phyloP scores from a whole-genome alignment of 2,797 vertebrate genomes.

The Mustela erminea region DNA sequence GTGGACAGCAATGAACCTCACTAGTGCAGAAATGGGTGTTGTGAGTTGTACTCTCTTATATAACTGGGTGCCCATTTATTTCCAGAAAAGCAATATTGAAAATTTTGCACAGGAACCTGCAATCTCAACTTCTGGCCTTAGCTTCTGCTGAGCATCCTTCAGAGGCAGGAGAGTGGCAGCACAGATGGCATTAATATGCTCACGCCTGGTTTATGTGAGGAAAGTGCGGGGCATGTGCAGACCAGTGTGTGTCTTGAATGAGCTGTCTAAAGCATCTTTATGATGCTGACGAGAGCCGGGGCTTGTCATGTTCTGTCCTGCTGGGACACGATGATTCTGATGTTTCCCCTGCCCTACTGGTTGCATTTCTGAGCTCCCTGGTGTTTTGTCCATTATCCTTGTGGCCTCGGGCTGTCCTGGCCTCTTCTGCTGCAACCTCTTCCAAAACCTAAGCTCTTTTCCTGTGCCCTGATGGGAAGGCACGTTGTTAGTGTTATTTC shows the following conservation, averaged over 20 bases:
- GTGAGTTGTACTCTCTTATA: rapidly evolving
- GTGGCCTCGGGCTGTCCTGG: rapidly evolving
- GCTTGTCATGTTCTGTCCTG: rapidly evolving
- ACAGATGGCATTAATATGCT: rapidly evolving
- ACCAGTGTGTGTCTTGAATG: rapidly evolving
- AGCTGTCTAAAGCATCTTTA: rapidly evolving
- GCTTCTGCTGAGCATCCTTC: neutral
- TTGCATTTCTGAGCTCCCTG: rapidly evolving
- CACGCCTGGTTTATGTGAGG: rapidly evolving
- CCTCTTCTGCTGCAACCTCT: neutral
- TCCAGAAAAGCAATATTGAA: neutral
- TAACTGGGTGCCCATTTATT: neutral
- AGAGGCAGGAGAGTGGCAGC: neutral
- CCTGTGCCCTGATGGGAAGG: rapidly evolving
- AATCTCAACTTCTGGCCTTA: neutral
- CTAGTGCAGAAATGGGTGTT: neutral
- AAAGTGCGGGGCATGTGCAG: rapidly evolving
- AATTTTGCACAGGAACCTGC: neutral
- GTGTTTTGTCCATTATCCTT: neutral
- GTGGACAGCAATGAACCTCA: rapidly evolving
- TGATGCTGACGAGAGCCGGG: neutral
- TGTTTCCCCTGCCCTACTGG: rapidly evolving
- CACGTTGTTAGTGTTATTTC: rapidly evolving
- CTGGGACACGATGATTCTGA: rapidly evolving
- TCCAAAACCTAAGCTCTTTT: no score